A percentile compares a stretch with the other conserved stretches of the same genome.
Conservation (phyloP, 2,113 vertebrate species). For the Xiphias gladius region DNA sequence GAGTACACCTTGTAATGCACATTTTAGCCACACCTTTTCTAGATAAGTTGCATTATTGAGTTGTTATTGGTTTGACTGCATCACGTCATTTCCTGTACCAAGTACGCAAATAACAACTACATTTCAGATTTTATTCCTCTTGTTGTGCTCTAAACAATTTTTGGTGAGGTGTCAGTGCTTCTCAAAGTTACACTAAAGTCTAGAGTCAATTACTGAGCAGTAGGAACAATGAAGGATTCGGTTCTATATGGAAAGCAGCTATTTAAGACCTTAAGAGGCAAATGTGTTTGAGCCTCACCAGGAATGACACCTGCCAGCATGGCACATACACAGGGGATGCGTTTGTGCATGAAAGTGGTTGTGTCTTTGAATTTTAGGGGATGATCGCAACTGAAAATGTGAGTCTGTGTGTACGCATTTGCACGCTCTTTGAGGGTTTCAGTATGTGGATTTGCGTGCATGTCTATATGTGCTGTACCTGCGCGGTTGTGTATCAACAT, state of each 20-base stretch:
- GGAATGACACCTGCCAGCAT: slow-evolving; percentile 34
- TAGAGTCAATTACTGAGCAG: not conserved
- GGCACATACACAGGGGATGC: not conserved
- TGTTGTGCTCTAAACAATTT: not conserved
- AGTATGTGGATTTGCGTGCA: not conserved
- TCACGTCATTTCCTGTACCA: not conserved
- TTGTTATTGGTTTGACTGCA: not conserved
- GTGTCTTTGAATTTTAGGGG: not conserved
- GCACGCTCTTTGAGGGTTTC: not conserved
- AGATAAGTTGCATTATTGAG: not conserved
- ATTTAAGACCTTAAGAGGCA: not conserved
- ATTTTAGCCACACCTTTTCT: not conserved
- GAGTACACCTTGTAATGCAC: not conserved
- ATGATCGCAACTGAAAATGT: slow-evolving; percentile 5
- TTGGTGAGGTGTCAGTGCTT: not conserved
- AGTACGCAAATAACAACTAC: not conserved
- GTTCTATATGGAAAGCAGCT: not conserved
- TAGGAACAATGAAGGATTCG: not conserved
- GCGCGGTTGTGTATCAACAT: slow-evolving; percentile 8
- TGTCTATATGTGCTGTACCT: not conserved
- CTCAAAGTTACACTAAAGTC: not conserved
- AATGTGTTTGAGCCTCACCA: not conserved
- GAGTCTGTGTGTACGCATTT: not conserved
- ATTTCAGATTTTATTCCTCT: not conserved
- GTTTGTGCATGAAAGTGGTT: slow-evolving; percentile 1